Conservation (phyloP, 2,888 invertebrate species). For the Eurois occulta region DNA sequence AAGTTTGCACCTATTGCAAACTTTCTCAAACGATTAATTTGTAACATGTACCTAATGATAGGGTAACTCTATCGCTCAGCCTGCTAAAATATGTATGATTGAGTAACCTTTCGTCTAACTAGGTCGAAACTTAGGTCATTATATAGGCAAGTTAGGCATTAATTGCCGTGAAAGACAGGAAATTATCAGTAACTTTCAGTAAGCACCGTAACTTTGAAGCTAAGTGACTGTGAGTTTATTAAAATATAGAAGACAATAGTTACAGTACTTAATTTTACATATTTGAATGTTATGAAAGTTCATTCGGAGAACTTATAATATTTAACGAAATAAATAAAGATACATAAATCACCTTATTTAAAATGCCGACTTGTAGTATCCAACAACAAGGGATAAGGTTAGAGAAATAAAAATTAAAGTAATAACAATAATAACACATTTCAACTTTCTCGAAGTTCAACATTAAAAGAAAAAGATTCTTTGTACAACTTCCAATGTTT, state of each 20-base stretch:
- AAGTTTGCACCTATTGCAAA: slow-evolving; percentile 29
- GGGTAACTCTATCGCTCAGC: slow-evolving; percentile 4
- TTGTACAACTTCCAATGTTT: slow-evolving; percentile 50
- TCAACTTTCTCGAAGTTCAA: slow-evolving; percentile 47
- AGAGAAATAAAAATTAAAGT: slow-evolving; percentile 38
- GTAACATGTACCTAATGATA: background rate
- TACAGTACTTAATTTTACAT: background rate
- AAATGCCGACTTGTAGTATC: background rate
- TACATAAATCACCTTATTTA: background rate
- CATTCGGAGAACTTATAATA: background rate
- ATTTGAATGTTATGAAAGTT: background rate
- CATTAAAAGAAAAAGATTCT: slow-evolving; percentile 56
- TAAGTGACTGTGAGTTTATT: background rate
- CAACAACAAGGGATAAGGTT: slow-evolving; percentile 13
- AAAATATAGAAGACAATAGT: background rate
- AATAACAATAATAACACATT: slow-evolving; percentile 42
- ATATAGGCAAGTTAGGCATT: background rate
- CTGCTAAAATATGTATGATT: slow-evolving; percentile 41
- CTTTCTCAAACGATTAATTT: slow-evolving; percentile 14
- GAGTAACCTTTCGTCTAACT: slow-evolving; percentile 15
- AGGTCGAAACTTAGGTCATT: slow-evolving; percentile 27
- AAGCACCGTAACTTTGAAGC: background rate
- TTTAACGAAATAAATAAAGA: background rate
- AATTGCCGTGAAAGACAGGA: slow-evolving; percentile 2
- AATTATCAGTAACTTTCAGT: background rate